Base-by-base conservation (phyloP, 2,888 invertebrate species). In the Melolontha melolontha region DNA sequence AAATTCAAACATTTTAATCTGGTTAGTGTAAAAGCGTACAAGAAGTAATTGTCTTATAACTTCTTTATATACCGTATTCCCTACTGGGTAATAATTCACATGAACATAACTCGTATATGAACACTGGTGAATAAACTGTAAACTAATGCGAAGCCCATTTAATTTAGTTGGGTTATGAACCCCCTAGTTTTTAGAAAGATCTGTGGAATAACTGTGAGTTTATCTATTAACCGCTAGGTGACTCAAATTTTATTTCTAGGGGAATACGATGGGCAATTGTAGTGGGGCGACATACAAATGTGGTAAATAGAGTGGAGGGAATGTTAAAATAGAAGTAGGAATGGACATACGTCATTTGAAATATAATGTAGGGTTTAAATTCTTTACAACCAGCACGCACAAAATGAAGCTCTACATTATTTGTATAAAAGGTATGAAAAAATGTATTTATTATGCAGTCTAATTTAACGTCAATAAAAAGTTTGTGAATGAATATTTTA, bases 51-150 rank as follows among this genome's bases (percentile, higher is more conserved):
- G 22, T 22, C 2, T 22, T 22, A 2, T 1, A 2, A 22, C 22
- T 22, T 22, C 4, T 22, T 4, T 22, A 22, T 22, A 22, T 22
- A 4, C 22, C 2, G 6, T 6, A 34, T 2, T 34, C 6, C 34
- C 6, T 5, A 34, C 1, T 2, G 1, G 6, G 10, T 10, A 34
- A n/a, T 50, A 17, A 17, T 50, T 57, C 40, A 42, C 11, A 22
- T 42, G 22, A 14, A 57, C 12, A 50, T 50, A 50, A 1, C 22
- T 1, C 41, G 5, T 11, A 22, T 16, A 12, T 41, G 39, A 40
- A 55, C 55, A 66, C 66, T 66, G 44, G 66, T 34, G 55, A 44
- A 57, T 22, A 44, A 57, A 57, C 14, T 27, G 29, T 16, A 57
- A 57, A 57, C 57, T 57, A 57, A 57, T 57, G 42, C 29, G 12